phyloP scores from a whole-genome alignment of 1,140 invertebrate genomes.

The Oedothorax gibbosus region DNA sequence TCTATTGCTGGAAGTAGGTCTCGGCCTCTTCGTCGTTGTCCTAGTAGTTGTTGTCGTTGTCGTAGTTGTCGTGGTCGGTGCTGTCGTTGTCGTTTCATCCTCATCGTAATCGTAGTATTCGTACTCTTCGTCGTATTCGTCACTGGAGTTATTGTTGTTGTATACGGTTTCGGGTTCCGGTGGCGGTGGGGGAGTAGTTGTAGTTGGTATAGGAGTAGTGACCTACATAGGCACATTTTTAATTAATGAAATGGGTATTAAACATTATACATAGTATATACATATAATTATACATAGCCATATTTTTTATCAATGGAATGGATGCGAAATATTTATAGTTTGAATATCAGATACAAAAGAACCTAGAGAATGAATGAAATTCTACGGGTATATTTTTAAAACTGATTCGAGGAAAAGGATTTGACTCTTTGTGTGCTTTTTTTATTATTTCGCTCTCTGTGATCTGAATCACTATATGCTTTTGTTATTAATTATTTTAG shows the following conservation, averaged over 20 bases:
- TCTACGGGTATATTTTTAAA: not conserved
- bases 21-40: constrained; percentile 34
- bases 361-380: not conserved
- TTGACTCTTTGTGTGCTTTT: too few relatives aligned
- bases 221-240: too few relatives aligned
- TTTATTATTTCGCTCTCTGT: too few relatives aligned
- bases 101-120: constrained; percentile 36
- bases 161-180: constrained; percentile 1
- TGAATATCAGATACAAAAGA: too few relatives aligned
- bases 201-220: constrained; percentile 54
- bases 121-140: constrained; percentile 45
- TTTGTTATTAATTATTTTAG: too few relatives aligned
- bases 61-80: constrained; percentile 13
- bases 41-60: constrained; percentile 35
- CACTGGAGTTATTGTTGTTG: not conserved
- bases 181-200: constrained; percentile 35
- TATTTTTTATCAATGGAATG: too few relatives aligned
- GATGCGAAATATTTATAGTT: too few relatives aligned
- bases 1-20: not conserved
- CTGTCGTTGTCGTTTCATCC: constrained; percentile 17
- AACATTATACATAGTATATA: not conserved
- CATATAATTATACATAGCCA: not conserved
- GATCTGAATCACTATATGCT: too few relatives aligned
- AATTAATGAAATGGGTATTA: not conserved
- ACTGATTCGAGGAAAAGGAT: not conserved